Conservation (phyloP, 2,113 vertebrate genomes). For the Amphilophus citrinellus region DNA sequence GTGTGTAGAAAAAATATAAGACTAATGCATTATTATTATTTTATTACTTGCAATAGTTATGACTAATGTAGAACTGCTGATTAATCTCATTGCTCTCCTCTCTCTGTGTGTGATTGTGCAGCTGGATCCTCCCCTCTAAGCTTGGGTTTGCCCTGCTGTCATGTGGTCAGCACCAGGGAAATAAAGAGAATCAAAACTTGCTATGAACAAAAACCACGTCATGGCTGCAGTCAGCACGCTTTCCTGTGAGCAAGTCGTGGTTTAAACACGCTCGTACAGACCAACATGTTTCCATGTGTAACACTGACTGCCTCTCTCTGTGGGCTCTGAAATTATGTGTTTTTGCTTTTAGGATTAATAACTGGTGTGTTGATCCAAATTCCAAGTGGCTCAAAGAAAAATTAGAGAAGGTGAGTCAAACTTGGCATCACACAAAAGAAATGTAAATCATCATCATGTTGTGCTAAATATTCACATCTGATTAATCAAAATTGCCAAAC, state of each 20-base stretch:
- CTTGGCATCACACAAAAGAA: neutral
- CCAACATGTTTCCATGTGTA: neutral
- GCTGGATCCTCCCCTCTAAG: accelerated
- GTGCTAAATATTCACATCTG: neutral
- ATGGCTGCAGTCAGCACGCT: neutral
- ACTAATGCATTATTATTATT: too few species aligned
- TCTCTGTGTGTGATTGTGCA: neutral
- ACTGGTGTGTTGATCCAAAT: neutral
- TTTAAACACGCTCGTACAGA: neutral
- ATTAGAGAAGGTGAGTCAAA: slow-evolving; percentile 14
- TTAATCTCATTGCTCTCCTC: neutral
- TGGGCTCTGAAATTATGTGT: neutral
- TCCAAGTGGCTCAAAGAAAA: slow-evolving; percentile 10
- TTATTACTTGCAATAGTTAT: neutral
- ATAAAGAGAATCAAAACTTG: neutral
- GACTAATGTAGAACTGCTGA: accelerated
- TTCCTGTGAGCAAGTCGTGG: neutral
- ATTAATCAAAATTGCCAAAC: neutral
- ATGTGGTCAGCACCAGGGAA: neutral
- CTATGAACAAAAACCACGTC: neutral
- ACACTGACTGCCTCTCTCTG: neutral
- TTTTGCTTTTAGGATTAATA: slow-evolving; percentile 14
- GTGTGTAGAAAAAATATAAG: too few species aligned
- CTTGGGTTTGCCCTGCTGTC: accelerated
- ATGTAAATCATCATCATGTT: neutral